phyloP scores from a whole-genome alignment of 2,113 vertebrate genomes.

The Cardinalis cardinalis region DNA sequence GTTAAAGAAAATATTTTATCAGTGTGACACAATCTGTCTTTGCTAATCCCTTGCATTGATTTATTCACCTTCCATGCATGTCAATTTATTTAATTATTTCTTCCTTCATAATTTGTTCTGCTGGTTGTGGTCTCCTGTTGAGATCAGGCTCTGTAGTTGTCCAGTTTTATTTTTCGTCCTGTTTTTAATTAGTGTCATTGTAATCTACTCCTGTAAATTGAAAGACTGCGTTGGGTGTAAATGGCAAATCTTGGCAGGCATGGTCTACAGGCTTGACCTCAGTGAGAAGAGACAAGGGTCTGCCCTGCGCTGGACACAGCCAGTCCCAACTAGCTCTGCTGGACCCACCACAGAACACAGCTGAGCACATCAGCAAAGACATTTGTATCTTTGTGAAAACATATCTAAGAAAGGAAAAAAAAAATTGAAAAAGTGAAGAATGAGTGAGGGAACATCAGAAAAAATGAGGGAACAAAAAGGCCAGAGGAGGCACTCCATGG shows the following conservation, averaged over 20 bases:
- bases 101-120: neutral
- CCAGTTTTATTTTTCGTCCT: neutral
- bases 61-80: neutral
- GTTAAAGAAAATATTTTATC: neutral
- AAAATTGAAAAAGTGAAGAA: neutral
- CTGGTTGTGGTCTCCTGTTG: neutral
- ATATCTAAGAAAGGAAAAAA: neutral
- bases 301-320: neutral
- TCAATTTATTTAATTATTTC: neutral
- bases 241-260: neutral
- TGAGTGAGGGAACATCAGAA: neutral
- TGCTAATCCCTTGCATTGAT: neutral
- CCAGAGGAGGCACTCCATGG: neutral
- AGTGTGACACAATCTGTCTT: neutral
- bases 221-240: neutral
- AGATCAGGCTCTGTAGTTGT: neutral
- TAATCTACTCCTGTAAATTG: neutral
- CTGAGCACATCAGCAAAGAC: neutral
- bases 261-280: neutral
- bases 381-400: neutral
- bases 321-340: fast-evolving
- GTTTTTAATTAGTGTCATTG: neutral
- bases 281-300: neutral
- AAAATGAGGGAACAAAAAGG: neutral
- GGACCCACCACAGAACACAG: neutral